Evolutionary conservation across 2,797 vertebrate genomes (phyloP).

Genomic region (Natrix natrix): DNA sequence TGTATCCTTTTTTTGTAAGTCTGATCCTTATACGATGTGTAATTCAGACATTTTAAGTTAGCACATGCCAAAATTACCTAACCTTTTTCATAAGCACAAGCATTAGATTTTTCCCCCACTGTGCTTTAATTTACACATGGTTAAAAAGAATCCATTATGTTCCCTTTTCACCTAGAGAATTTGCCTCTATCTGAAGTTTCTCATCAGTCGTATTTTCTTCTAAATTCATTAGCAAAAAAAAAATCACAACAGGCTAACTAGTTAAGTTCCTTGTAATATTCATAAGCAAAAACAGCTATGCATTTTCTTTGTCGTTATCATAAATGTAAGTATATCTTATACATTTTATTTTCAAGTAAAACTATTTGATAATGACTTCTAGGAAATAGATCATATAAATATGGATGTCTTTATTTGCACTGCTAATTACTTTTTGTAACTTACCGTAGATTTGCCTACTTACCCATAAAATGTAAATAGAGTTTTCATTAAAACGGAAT

Average conservation of each 20-base stretch:
- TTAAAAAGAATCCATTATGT: slow-evolving; percentile 30
- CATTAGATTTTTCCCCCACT: background rate
- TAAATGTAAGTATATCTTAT: background rate
- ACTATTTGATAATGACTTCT: background rate
- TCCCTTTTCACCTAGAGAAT: slow-evolving; percentile 3
- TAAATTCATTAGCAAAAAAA: slow-evolving; percentile 13
- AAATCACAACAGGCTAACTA: background rate
- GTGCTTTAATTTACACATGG: background rate
- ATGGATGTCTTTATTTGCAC: background rate
- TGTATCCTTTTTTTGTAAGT: background rate
- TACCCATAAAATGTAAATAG: background rate
- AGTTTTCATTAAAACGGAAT: background rate
- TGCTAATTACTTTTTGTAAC: background rate
- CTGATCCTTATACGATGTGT: background rate
- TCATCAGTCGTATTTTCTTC: slow-evolving; percentile 15
- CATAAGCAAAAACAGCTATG: background rate
- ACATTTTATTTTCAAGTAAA: background rate
- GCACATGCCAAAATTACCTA: background rate
- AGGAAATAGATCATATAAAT: background rate
- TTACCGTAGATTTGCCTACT: background rate
- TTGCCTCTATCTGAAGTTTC: slow-evolving; percentile 27
- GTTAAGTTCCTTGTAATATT: slow-evolving; percentile 8
- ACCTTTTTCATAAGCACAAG: background rate
- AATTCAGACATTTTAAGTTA: slow-evolving; percentile 20
- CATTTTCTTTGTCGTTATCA: background rate